These are phyloP conservation scores for Reticulitermes lucifugus DNA, from an alignment of 2,888 invertebrate species.

Conservation along the genomic window DNA sequence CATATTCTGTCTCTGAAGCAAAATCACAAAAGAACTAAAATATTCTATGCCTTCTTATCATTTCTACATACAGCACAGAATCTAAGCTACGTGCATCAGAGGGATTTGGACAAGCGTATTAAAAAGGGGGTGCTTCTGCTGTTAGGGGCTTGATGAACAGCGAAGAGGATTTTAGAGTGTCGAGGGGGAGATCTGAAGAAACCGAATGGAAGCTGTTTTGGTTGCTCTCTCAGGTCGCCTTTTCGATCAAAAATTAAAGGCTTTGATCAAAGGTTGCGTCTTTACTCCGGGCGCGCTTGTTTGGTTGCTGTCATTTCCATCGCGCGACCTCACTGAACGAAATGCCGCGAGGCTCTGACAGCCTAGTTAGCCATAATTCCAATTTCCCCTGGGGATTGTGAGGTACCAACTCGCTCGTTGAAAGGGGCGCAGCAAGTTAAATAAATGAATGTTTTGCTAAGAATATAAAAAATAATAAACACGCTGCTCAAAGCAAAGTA, in stretches of 20 bases:
- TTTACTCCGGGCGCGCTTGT: background rate
- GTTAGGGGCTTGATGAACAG: background rate
- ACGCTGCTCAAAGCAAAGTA: too few relatives aligned
- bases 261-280: constrained; percentile 56
- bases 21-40: too few relatives aligned
- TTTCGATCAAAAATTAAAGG: constrained; percentile 57
- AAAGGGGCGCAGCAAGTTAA: too few relatives aligned
- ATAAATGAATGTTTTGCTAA: too few relatives aligned
- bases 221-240: constrained; percentile 45
- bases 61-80: background rate
- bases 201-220: background rate
- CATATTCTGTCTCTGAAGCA: too few relatives aligned
- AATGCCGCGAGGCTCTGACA: constrained; percentile 52
- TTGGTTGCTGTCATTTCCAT: constrained; percentile 1
- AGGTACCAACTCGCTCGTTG: background rate
- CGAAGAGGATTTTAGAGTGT: background rate
- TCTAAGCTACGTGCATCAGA: background rate
- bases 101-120: background rate
- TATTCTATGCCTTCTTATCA: background rate
- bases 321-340: too few relatives aligned
- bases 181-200: constrained; percentile 8
- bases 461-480: too few relatives aligned
- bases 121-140: background rate
- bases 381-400: constrained; percentile 52
- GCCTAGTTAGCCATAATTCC: constrained; percentile 56